Percentiles rank a stretch among this genome's conserved stretches.
Evolutionary conservation across 2,113 vertebrate genomes (phyloP).

Genomic region (western clawed frog (Xenopus tropicalis)): UCB_Xtro_10.0 CM004443.2:139302501-139303000

Average conservation of each 20-base stretch:
- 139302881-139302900: slow-evolving; percentile 66
- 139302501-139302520: neutral
- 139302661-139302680: neutral
- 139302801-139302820: neutral
- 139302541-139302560: neutral
- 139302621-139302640: neutral
- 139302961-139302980: slow-evolving; percentile 53
- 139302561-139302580: neutral
- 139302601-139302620: slow-evolving; percentile 6
- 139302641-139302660: slow-evolving; percentile 12
- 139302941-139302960: slow-evolving; percentile 54
- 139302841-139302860: slow-evolving; percentile 61
- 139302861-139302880: slow-evolving; percentile 57
- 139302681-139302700: slow-evolving; percentile 45
- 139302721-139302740: slow-evolving; percentile 61
- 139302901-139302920: slow-evolving; percentile 57
- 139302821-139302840: slow-evolving; percentile 55
- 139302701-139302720: slow-evolving; percentile 43
- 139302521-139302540: neutral
- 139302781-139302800: neutral
- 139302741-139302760: slow-evolving; percentile 61
- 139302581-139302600: slow-evolving; percentile 12
- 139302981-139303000: neutral
- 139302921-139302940: slow-evolving; percentile 45
- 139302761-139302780: slow-evolving; percentile 4